A percentile compares a stretch with the other conserved stretches of the same genome.
Conservation (phyloP, 2,113 vertebrate species). For the Mus pahari region DNA sequence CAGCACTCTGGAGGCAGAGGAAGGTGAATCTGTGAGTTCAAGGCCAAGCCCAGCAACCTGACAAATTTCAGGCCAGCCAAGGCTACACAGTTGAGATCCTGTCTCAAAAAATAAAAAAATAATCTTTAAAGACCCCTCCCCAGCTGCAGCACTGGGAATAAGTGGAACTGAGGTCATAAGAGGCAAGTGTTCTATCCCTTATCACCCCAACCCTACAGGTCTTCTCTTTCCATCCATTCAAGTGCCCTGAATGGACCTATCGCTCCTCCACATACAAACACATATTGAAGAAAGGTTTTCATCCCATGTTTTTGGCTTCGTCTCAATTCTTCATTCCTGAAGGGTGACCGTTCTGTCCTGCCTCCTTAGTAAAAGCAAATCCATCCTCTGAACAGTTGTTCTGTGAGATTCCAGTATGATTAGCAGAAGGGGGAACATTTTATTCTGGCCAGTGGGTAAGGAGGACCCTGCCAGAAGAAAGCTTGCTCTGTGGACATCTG, state of each 20-base stretch:
- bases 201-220: no score
- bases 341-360: background rate
- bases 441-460: constrained; percentile 3
- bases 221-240: no score
- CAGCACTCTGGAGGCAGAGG: background rate
- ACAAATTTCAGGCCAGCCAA: background rate
- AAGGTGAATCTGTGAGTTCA: background rate
- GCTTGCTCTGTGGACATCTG: background rate
- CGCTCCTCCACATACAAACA: background rate
- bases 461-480: constrained; percentile 23
- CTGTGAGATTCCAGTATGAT: constrained; percentile 41
- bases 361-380: background rate
- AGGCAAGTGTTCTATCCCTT: background rate
- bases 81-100: background rate
- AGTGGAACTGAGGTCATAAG: background rate
- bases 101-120: background rate
- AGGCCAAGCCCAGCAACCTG: background rate
- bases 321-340: background rate
- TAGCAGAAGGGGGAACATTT: background rate
- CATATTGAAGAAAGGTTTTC: background rate
- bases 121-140: no score
- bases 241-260: accelerated
- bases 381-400: background rate
- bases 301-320: background rate
- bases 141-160: background rate